phyloP scores from a whole-genome alignment of 2,113 vertebrate species.

The Cinclus cinclus region DNA sequence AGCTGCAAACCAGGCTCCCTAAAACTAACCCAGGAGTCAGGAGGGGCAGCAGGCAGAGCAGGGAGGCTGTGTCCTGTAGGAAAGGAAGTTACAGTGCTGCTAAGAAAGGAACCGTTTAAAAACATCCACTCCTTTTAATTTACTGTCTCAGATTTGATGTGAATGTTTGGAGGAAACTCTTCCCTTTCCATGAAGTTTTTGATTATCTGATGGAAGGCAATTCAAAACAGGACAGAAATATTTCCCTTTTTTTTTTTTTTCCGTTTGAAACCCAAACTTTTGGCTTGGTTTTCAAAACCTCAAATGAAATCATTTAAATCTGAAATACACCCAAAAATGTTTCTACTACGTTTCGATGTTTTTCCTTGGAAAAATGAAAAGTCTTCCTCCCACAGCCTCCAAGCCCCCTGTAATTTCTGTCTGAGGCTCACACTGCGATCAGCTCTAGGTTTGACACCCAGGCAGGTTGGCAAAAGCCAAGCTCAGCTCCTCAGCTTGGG shows the following conservation, averaged over 20 bases:
- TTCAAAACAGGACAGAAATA: conserved; percentile 33
- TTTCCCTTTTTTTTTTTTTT: background rate
- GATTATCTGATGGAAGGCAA: conserved; percentile 29
- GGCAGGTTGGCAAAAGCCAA: background rate
- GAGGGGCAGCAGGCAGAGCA: background rate
- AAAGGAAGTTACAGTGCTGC: background rate
- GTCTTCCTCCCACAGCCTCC: background rate
- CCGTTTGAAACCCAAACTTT: background rate
- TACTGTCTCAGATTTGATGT: background rate
- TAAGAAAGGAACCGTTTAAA: background rate
- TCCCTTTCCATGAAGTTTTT: background rate
- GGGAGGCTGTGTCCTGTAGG: background rate
- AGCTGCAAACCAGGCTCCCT: background rate
- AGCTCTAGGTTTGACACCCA: background rate
- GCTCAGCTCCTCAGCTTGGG: background rate
- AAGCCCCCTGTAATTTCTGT: background rate
- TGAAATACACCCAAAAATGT: background rate
- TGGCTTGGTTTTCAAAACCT: conserved; percentile 2
- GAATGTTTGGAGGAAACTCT: background rate
- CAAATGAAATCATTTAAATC: background rate
- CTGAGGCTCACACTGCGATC: background rate
- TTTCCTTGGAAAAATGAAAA: background rate
- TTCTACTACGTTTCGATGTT: background rate
- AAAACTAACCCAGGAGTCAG: background rate
- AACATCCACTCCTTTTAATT: background rate